These are phyloP conservation scores for Dermolepida albohirtum DNA, from an alignment of 2,888 invertebrate species.

Conservation along the genomic window DNA sequence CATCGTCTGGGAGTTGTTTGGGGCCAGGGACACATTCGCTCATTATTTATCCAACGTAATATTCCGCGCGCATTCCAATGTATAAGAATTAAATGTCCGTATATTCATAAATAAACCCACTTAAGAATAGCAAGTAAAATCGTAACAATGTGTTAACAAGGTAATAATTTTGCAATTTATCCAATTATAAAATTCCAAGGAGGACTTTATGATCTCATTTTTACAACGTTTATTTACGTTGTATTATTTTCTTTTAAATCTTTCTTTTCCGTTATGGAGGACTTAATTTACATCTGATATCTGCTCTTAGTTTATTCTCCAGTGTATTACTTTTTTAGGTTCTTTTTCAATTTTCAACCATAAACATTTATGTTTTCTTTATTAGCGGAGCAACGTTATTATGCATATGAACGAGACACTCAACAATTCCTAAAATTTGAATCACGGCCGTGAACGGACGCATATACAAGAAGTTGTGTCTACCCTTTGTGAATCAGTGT, in stretches of 20 bases:
- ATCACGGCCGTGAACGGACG: too few species aligned
- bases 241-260: conserved; percentile 30
- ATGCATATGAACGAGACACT: too few species aligned
- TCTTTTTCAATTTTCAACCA: conserved; percentile 17
- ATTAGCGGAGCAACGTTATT: conserved; percentile 12
- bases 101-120: neutral
- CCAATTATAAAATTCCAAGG: conserved; percentile 36
- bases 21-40: too few species aligned
- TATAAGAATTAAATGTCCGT: too few species aligned
- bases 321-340: conserved; percentile 25
- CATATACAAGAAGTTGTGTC: too few species aligned
- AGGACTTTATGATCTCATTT: conserved; percentile 25
- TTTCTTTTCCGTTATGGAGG: conserved; percentile 10
- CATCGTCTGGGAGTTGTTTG: too few species aligned
- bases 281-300: conserved; percentile 38
- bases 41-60: too few species aligned
- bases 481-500: neutral
- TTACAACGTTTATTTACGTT: conserved; percentile 34
- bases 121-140: neutral
- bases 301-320: conserved; percentile 30
- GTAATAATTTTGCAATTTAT: conserved; percentile 32
- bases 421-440: too few species aligned
- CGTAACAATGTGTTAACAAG: conserved; percentile 15
- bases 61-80: too few species aligned
- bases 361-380: conserved; percentile 21